Base-by-base conservation (phyloP, 30 jellyfish, hydroid and myxozoan genomes). In the Nemopilema nomurai region DNA sequence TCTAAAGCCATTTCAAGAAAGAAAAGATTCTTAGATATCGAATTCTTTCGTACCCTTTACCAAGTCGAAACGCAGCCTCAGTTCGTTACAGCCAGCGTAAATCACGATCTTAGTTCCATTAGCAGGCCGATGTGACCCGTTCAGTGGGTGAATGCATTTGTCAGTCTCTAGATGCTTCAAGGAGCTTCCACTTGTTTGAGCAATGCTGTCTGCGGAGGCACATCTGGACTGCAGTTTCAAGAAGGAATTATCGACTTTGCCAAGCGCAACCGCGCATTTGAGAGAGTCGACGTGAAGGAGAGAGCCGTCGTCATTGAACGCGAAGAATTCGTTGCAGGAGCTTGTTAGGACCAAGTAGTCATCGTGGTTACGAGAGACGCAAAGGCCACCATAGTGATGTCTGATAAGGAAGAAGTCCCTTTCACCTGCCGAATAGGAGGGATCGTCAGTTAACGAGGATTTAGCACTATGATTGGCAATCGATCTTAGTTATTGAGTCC, bases 51-150 rank as follows among this genome's bases (percentile, higher is more conserved):
- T 6, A 62, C 87, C 78, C 9, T 18, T 1, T 16, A 77, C 21
- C 19, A 57, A 53, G 26, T 77, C 76, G 50, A 85, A 85, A 24
- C 51, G 89, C 67, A 69, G 62, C 67, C 91, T 23, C 29, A 51
- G 30, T 28, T 52, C 83, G 23, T 28, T 79, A 83, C 96, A 88
- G 1, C 96, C 96, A 16, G 25, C 20, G 64, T 79, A 71, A 26
- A 88, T 79, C 49, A 79, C 84, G 26, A 83, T 33, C 27, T 33
- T 23, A 4, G 96, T 88, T 24, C 96, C 91, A 16, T 62, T 88
- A 16, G 76, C 25, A 8, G 96, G 96, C 9, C 71, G 8, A 18
- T 62, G 22, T 22, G 66, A 51, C 0, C 96, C 96, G 0, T 29
- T 28, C 1, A 26, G 29, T 1, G 91, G 89, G 30, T 88, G 96